A percentile compares a stretch with the other conserved stretches of the same genome.
These are phyloP conservation scores for Ypsolopha sequella DNA, from an alignment of 2,888 invertebrate genomes.

Conservation along the genomic window DNA sequence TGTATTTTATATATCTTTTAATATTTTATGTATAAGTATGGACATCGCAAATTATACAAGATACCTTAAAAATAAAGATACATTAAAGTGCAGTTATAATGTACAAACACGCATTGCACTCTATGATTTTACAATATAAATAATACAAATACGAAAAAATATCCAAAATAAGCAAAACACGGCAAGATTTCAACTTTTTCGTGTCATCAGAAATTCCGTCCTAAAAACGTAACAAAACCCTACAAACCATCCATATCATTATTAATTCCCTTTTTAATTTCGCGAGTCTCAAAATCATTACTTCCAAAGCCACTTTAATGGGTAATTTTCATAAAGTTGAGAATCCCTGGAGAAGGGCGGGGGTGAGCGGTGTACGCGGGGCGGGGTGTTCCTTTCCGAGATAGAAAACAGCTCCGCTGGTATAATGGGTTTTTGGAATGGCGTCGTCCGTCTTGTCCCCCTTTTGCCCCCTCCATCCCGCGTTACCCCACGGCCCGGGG, in stretches of 20 bases:
- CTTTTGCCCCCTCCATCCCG: slow-evolving; percentile 27
- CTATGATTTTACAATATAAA: too few relatives aligned
- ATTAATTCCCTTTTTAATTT: slow-evolving; percentile 68
- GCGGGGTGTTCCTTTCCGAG: slow-evolving; percentile 57
- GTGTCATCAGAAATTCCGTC: too few relatives aligned
- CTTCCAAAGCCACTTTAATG: slow-evolving; percentile 70
- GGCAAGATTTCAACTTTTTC: too few relatives aligned
- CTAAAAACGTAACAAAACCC: too few relatives aligned
- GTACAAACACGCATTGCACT: too few relatives aligned
- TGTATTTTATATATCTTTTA: too few relatives aligned
- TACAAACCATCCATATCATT: not conserved
- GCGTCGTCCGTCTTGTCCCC: slow-evolving; percentile 76
- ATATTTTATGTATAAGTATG: too few relatives aligned
- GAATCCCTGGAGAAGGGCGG: slow-evolving; percentile 42
- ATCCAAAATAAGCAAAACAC: too few relatives aligned
- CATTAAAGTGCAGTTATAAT: too few relatives aligned
- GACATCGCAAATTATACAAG: too few relatives aligned
- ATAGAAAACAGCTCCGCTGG: slow-evolving; percentile 75
- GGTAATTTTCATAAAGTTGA: slow-evolving; percentile 69
- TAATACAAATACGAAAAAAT: too few relatives aligned
- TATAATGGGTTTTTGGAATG: slow-evolving; percentile 80
- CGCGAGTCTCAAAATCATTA: slow-evolving; percentile 65
- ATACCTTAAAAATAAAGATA: too few relatives aligned
- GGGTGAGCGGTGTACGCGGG: slow-evolving; percentile 26
- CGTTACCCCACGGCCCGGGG: slow-evolving; percentile 30